Evolutionary conservation across 2,113 vertebrate species (phyloP), one percentile per base, ranked within the genome.

Genomic region (Cottus gobio): DNA sequence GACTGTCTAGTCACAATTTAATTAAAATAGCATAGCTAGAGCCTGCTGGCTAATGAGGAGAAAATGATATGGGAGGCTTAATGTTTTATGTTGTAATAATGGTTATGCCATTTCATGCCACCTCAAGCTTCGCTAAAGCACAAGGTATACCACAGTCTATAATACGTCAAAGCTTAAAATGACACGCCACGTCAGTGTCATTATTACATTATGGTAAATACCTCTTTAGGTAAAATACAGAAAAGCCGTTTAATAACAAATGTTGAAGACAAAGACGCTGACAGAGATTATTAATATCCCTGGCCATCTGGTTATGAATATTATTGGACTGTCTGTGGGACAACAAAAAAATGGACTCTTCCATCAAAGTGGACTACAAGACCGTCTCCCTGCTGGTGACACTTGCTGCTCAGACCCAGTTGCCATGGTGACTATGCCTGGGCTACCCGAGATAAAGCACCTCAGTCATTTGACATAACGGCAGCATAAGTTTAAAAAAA

Each of bases 391-490:
- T 61, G 87, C 71, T 26, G 50, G 76, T 88, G 84, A 77, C 76
- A 79, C 89, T 72, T 84, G 57, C 67, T 85, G 77, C 73, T 79
- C 71, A 85, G 71, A 86, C 71, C 68, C 66, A 77, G 90, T 95
- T 93, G 64, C 91, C 88, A 94, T 94, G 89, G 93, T 75, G 88
- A 94, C 90, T 58, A 69, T 65, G 78, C 72, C 82, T 77, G 84
- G 81, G 89, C 85, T 82, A 87, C 90, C 67, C 70, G 81, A 81
- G 86, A 87, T 76, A 75, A 91, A 87, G 81, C 83, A 84, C 85
- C 78, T 92, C 57, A 69, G 69, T 76, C 24, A 7, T 57, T 65
- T 86, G 68, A 88, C 67, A 64, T 80, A 72, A 81, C 0, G 3
- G 22, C 31, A 20, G 50, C 54, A 68, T 18, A 81, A 36, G 36